Evolutionary conservation across 2,113 vertebrate species (phyloP).

Genomic region (Lathamus discolor): DNA sequence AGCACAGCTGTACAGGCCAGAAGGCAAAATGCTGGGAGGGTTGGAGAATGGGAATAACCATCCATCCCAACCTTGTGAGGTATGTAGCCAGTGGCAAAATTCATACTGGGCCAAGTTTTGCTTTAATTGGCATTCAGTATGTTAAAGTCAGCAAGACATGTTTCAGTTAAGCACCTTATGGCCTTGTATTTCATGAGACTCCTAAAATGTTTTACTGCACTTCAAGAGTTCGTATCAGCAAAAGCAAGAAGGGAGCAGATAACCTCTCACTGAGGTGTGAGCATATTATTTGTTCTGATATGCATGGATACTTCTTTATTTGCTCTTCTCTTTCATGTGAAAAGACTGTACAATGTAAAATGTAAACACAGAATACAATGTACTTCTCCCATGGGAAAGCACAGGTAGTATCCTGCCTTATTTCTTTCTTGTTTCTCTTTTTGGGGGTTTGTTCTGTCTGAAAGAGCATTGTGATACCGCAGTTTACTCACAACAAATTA

Average conservation of each 20-base stretch:
- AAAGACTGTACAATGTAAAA: not conserved
- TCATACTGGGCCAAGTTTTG: slow-evolving; percentile 4
- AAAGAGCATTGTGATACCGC: not conserved
- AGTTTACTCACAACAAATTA: not conserved
- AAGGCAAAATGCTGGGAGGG: slow-evolving; percentile 15
- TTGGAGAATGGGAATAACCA: not conserved
- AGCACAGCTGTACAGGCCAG: slow-evolving; percentile 54
- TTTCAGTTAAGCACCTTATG: not conserved
- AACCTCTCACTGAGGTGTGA: not conserved
- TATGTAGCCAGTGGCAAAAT: slow-evolving; percentile 25
- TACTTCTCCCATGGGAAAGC: not conserved
- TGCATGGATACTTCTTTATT: not conserved
- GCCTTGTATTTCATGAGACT: not conserved
- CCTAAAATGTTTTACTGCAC: not conserved
- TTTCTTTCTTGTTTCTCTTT: not conserved
- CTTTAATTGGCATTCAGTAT: slow-evolving; percentile 1
- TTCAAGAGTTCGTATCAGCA: slow-evolving; percentile 8
- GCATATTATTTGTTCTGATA: not conserved
- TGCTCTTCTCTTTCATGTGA: not conserved
- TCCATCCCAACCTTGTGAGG: slow-evolving; percentile 1
- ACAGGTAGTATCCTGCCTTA: not conserved
- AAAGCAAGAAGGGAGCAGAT: not conserved
- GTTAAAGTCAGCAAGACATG: slow-evolving; percentile 12
- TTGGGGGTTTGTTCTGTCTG: not conserved
- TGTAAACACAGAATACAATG: not conserved